Evolutionary conservation across 2,113 vertebrate genomes (phyloP), one percentile per base, ranked within the genome.

Genomic region (Plecotus auritus): DNA sequence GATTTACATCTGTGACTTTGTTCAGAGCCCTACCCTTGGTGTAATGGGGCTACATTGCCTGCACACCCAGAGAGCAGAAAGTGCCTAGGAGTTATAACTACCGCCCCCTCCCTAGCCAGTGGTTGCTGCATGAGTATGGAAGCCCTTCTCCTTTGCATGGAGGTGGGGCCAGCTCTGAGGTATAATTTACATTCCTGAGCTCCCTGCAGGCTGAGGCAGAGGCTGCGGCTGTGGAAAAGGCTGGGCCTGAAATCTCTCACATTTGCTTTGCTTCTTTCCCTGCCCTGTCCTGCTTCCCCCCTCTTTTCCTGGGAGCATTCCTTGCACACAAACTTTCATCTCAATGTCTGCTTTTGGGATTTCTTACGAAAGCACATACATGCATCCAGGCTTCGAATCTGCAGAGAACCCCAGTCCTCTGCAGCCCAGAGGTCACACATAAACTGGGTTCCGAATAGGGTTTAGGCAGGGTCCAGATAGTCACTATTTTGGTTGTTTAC

Each of bases 91-190:
- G 7, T 74, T 13, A 2, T 5, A 12, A 37, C 16, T 18, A 7
- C 7, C 5, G 9, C 16, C 23, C 3, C 1, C 18, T 12, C 7
- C 20, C n/a, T 37, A 69, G 4, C 32, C 59, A 47, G 0, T n/a
- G 28, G n/a, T 10, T 47, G 4, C 3, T 17, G 7, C 1, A 0
- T 72, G 59, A 8, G 7, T 17, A 7, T 30, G 26, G 78, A 72
- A 85, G 16, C 23, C 83, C 9, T 8, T 17, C 35, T 17, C 12
- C 59, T 85, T 59, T 70, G 49, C 49, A 32, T 76, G 30, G 22
- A 74, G 70, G 14, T 78, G 26, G n/a, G 22, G 23, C 16, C 40
- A 3, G 12, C 47, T 83, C 54, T 30, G 45, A 32, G 4, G 22
- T 22, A 0, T 83, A 54, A 35, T 8, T 66, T 49, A 2, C 28